Evolutionary conservation across 2,113 vertebrate species (phyloP).

Genomic region (Macroglossus sobrinus): DNA sequence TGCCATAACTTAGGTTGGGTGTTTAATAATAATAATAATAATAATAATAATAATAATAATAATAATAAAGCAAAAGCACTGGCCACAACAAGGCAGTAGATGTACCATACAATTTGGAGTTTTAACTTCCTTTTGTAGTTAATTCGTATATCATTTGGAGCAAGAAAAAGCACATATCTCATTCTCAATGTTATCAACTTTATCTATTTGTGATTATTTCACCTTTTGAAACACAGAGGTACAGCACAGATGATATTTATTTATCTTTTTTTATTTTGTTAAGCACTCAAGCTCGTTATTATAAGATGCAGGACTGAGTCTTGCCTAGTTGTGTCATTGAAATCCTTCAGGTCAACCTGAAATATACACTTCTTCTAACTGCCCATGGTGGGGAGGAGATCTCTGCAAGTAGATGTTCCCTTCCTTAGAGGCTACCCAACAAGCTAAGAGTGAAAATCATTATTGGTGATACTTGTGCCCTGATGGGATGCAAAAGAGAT

Average conservation of each 20-base stretch:
- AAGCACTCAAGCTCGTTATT: background rate
- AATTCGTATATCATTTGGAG: background rate
- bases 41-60: no score
- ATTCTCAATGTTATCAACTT: background rate
- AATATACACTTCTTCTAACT: background rate
- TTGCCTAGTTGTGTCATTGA: background rate
- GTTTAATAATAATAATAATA: background rate
- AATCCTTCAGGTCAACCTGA: background rate
- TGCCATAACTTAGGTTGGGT: background rate
- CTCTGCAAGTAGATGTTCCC: background rate
- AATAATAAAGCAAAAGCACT: background rate
- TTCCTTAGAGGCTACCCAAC: background rate
- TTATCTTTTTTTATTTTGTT: background rate
- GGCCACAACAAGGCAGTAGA: background rate
- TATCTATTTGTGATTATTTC: conserved; percentile 39
- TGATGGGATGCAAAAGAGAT: background rate
- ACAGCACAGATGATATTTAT: background rate
- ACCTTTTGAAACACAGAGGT: conserved; percentile 30
- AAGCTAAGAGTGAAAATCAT: background rate
- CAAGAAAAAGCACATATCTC: no score
- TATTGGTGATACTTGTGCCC: background rate
- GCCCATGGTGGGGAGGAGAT: background rate
- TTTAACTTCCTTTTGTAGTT: background rate
- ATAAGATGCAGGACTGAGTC: background rate
- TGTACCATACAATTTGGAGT: background rate